Base-by-base conservation (phyloP, 2,113 vertebrate species). In the Crotalus viridis region DNA sequence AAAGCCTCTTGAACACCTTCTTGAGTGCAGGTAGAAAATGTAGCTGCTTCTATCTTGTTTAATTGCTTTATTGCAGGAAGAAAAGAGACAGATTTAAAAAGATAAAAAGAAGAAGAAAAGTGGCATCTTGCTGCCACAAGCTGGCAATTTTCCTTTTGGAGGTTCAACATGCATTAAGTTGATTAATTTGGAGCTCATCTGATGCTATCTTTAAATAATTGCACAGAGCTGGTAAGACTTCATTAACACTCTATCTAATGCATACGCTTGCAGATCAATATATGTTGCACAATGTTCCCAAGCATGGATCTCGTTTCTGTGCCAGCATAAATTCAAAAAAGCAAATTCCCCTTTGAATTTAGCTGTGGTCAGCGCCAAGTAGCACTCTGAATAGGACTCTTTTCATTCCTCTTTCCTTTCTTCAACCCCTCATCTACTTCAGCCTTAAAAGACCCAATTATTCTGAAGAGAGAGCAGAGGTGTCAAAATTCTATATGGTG, bases 231-330 rank as follows among this genome's bases (percentile, higher is more conserved):
- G 4, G 26, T 90, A 94, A 92, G 81, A 94, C 91, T 94, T 94
- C 90, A 94, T 94, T 94, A 92, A 92, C 13, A 10, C 74, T 89
- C 91, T 91, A 91, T 89, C 93, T 90, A 90, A 48, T 64, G 33
- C 89, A 89, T 48, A 92, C 21, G 4, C 48, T 54, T 55, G 74
- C 81, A 87, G 81, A 92, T 90, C 90, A 87, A 90, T 94, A 94
- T 21, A 13, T 64, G 81, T 69, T 81, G 86, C 7, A 26, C 56
- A 87, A 89, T 89, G 13, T 64, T 92, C 89, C 93, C 88, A 57
- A 92, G 88, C 51, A 33, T 74, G 88, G 88, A 94, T 90, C 59
- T 90, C 28, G 90, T 56, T 90, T 92, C 51, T 21, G 56, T 92
- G 88, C 74, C 39, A 87, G 74, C 88, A 92, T 86, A 86, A 93